phyloP scores from a whole-genome alignment of 2,888 invertebrate genomes.

The Drosophila mercatorum region DNA sequence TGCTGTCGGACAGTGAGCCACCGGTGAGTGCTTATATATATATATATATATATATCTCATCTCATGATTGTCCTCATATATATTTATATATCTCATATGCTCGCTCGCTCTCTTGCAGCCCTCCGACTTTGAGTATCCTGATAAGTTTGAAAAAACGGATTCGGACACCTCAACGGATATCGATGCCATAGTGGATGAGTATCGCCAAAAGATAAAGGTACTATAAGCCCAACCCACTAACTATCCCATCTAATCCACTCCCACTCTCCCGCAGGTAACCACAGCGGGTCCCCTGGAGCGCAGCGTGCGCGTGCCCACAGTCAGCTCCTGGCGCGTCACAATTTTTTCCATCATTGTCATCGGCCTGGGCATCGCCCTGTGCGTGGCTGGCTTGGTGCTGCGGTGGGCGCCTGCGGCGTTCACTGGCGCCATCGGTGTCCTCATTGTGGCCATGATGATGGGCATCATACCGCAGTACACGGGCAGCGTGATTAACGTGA shows the following conservation, averaged over 20 bases:
- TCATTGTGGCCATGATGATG: slow-evolving; percentile 83
- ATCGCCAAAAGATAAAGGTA: slow-evolving; percentile 89
- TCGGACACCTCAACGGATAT: slow-evolving; percentile 91
- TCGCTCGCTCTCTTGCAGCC: slow-evolving; percentile 58
- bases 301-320: slow-evolving; percentile 82
- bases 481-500: slow-evolving; percentile 81
- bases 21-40: slow-evolving; percentile 61
- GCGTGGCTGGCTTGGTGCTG: slow-evolving; percentile 76
- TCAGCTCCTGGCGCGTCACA: slow-evolving; percentile 83
- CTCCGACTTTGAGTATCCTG: slow-evolving; percentile 83
- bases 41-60: too few species aligned
- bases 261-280: slow-evolving; percentile 76
- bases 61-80: too few species aligned
- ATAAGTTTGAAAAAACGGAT: slow-evolving; percentile 87
- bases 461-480: slow-evolving; percentile 84
- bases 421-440: slow-evolving; percentile 79
- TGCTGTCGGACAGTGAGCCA: slow-evolving; percentile 83
- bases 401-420: slow-evolving; percentile 79
- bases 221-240: not conserved
- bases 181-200: slow-evolving; percentile 91
- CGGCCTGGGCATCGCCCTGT: slow-evolving; percentile 77
- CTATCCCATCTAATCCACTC: not conserved
- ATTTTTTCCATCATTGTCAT: slow-evolving; percentile 82
- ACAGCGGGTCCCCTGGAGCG: slow-evolving; percentile 84
- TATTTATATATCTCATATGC: too few species aligned